These are phyloP conservation scores for Salvelinus namaycush DNA, from an alignment of 2,113 vertebrate species.

Conservation along the genomic window DNA sequence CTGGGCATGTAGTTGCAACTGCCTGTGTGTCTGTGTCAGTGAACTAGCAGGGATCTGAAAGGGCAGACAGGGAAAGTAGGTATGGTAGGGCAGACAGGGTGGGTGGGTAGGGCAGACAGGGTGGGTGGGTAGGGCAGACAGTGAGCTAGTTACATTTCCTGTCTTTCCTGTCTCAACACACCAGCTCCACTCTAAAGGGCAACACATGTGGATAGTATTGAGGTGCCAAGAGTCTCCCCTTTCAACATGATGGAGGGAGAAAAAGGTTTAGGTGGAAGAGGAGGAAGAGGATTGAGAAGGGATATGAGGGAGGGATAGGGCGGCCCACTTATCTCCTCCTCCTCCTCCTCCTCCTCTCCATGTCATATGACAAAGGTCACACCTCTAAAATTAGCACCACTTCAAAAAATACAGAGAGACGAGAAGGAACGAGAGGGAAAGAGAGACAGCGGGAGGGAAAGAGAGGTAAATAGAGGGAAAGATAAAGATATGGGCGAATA, in stretches of 20 bases:
- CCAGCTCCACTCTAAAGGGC: conserved; percentile 48
- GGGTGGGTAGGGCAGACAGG: no score
- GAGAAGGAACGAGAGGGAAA: neutral
- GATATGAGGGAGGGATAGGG: conserved; percentile 15
- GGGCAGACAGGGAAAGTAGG: no score
- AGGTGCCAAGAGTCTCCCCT: conserved; percentile 54
- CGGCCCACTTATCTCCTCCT: conserved; percentile 11
- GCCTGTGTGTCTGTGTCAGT: no score
- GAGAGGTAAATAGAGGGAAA: neutral
- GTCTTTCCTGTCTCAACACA: neutral
- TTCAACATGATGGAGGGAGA: conserved; percentile 37
- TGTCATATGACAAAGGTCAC: conserved; percentile 65
- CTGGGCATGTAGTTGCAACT: neutral
- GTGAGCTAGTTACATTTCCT: no score
- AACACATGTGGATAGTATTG: conserved; percentile 46
- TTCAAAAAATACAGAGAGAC: conserved; percentile 23
- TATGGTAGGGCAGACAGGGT: no score
- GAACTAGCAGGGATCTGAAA: no score
- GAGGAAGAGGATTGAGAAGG: conserved; percentile 14
- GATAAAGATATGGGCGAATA: neutral
- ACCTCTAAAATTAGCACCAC: conserved; percentile 63
- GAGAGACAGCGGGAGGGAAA: neutral
- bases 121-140: neutral
- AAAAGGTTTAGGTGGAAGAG: neutral
- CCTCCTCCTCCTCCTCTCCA: conserved; percentile 42